phyloP scores from a whole-genome alignment of 2,888 invertebrate genomes.

The Alloscopus bannaensis region DNA sequence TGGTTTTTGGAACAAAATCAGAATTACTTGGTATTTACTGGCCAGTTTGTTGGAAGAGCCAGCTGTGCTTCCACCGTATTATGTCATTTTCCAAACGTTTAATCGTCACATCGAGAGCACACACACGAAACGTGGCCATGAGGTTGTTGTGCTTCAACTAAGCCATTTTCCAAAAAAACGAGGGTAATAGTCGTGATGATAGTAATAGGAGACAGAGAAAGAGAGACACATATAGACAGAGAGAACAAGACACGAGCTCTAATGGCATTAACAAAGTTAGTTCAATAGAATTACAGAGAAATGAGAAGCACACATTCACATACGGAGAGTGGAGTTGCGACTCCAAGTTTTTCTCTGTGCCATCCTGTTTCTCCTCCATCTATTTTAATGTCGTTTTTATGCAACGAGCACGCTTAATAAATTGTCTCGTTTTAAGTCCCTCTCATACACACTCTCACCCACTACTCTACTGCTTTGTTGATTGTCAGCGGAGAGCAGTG shows the following conservation, averaged over 20 bases:
- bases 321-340: too few species aligned
- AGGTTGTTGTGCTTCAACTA: background rate
- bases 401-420: slow-evolving; percentile 18
- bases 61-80: slow-evolving; percentile 22
- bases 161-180: background rate
- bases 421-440: slow-evolving; percentile 10
- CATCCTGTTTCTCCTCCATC: slow-evolving; percentile 33
- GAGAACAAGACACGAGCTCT: slow-evolving; percentile 17
- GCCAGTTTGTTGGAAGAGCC: slow-evolving; percentile 16
- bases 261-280: slow-evolving; percentile 44
- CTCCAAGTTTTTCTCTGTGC: too few species aligned
- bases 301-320: slow-evolving; percentile 21
- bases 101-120: slow-evolving; percentile 4
- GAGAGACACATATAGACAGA: background rate
- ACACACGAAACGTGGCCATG: background rate
- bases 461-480: too few species aligned
- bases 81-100: slow-evolving; percentile 11
- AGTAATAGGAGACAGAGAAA: background rate
- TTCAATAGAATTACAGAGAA: slow-evolving; percentile 31
- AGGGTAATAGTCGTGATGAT: slow-evolving; percentile 17
- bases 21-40: slow-evolving; percentile 33
- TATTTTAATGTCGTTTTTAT: slow-evolving; percentile 46
- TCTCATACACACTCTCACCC: too few species aligned
- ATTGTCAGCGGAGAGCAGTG: too few species aligned
- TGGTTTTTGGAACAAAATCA: slow-evolving; percentile 30